Conservation (phyloP, 2,113 vertebrate genomes). For the Climacteris rufus region DNA sequence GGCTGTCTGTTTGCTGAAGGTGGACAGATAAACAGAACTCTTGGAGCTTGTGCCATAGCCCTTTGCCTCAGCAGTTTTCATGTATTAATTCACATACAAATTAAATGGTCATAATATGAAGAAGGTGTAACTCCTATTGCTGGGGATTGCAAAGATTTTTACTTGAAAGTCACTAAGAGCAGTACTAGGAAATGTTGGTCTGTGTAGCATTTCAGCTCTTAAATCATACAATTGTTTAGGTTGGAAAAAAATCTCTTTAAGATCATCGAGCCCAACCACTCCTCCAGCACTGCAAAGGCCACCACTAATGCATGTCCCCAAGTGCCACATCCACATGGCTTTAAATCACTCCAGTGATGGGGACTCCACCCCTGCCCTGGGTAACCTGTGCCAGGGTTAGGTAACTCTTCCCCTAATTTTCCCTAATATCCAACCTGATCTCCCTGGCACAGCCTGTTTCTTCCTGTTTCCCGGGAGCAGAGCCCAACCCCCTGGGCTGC, state of each 20-base stretch:
- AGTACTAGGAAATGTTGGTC: neutral
- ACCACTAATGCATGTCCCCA: neutral
- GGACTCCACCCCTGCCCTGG: too few relatives aligned
- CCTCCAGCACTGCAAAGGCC: neutral
- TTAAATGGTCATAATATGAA: neutral
- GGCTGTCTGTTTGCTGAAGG: neutral
- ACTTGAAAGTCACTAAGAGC: neutral
- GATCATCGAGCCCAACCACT: neutral
- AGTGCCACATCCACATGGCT: too few relatives aligned
- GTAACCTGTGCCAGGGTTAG: too few relatives aligned
- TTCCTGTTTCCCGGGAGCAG: neutral
- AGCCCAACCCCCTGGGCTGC: neutral
- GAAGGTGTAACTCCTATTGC: neutral
- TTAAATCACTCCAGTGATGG: neutral
- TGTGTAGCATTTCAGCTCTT: neutral
- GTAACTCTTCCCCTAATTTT: neutral
- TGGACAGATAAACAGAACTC: neutral
- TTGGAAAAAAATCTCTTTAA: neutral
- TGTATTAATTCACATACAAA: neutral
- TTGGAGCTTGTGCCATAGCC: neutral
- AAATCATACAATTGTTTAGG: neutral
- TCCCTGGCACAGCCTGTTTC: neutral
- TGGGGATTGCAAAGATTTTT: neutral
- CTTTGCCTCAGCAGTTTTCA: neutral
- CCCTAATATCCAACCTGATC: neutral